These are phyloP conservation scores for Pampus argenteus DNA, from an alignment of 2,797 vertebrate genomes.

Conservation along the genomic window DNA sequence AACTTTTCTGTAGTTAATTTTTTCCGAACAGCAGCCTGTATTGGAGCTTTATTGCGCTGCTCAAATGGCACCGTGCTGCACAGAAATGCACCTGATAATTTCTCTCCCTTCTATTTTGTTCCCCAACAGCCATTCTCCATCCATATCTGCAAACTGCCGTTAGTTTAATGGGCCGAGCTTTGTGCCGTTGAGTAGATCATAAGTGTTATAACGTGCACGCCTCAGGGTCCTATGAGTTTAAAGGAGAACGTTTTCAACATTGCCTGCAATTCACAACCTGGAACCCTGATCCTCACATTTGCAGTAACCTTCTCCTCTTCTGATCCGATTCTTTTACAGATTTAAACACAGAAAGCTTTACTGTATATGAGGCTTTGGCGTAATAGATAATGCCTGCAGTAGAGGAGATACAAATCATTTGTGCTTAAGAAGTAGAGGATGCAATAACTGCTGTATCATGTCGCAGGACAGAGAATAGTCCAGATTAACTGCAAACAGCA, in stretches of 20 bases:
- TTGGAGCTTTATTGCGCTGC: slow-evolving; percentile 50
- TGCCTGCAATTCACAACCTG: slow-evolving; percentile 67
- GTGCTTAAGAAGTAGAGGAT: slow-evolving; percentile 36
- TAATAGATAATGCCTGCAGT: slow-evolving; percentile 47
- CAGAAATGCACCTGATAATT: slow-evolving; percentile 61
- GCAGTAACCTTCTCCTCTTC: slow-evolving; percentile 43
- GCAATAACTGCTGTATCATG: slow-evolving; percentile 34
- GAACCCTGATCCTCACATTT: slow-evolving; percentile 51
- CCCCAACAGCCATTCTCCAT: slow-evolving; percentile 54
- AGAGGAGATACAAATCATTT: slow-evolving; percentile 42
- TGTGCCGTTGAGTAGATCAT: slow-evolving; percentile 64
- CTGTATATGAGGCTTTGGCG: slow-evolving; percentile 44
- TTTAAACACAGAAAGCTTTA: slow-evolving; percentile 54
- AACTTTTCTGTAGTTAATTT: slow-evolving; percentile 46
- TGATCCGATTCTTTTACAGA: slow-evolving; percentile 60
- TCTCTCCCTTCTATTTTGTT: slow-evolving; percentile 38
- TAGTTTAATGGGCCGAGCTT: slow-evolving; percentile 75
- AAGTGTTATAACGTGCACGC: slow-evolving; percentile 72
- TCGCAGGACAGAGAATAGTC: slow-evolving; percentile 16
- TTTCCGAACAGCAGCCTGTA: slow-evolving; percentile 50
- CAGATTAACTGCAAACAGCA: slow-evolving; percentile 37
- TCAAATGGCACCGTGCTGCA: slow-evolving; percentile 26
- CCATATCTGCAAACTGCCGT: slow-evolving; percentile 65
- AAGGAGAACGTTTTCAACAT: slow-evolving; percentile 61
- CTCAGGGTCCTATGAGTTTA: slow-evolving; percentile 68